Evolutionary conservation across 2,888 invertebrate species (phyloP), one percentile per base, ranked within the genome.

Genomic region (Melanchra persicariae): DNA sequence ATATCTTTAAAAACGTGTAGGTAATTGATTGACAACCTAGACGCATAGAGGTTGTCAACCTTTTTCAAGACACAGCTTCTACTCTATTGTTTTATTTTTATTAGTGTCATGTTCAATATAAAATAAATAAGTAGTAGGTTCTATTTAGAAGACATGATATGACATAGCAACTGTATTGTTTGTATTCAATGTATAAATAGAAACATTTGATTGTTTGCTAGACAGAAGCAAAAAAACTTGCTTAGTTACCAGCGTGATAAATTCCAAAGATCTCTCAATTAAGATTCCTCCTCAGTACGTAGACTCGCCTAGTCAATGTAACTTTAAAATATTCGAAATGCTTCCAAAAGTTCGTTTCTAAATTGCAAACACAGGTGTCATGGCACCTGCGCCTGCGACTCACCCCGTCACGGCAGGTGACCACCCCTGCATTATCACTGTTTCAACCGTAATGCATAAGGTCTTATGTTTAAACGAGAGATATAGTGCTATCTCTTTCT

Each of bases 391-490:
- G 71, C 76, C 9, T 37, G 37, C 70, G 70, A n/a, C 49, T 2
- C 74, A 43, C 79, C 57, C 69, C 80, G 93, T 91, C 90, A 93
- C 91, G 93, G 89, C 93, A 91, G 91, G 90, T 93, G 93, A 88
- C 37, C 93, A 93, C 93, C 93, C 93, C 86, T 82, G 75, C 68
- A 52, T 51, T 80, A 74, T 68, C 64, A 70, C 62, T 57, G 40
- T 24, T 51, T 30, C 19, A 73, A 66, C 61, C 54, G 40, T 77
- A 45, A 45, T 22, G 58, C 47, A 47, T 40, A 45, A 17, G 34
- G 59, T 54, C 17, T n/a, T 40, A 9, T 26, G 24, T 34, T 37
- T 15, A 40, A 19, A 22, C 34, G 24, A 15, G 8, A 22, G 9
- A 9, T 40, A 10, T 55, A 69, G 34, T 17, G 9, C 55, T 54